Evolutionary conservation across 2,888 invertebrate species (phyloP), one percentile per base, ranked within the genome.

Genomic region (Callimorpha dominula): DNA sequence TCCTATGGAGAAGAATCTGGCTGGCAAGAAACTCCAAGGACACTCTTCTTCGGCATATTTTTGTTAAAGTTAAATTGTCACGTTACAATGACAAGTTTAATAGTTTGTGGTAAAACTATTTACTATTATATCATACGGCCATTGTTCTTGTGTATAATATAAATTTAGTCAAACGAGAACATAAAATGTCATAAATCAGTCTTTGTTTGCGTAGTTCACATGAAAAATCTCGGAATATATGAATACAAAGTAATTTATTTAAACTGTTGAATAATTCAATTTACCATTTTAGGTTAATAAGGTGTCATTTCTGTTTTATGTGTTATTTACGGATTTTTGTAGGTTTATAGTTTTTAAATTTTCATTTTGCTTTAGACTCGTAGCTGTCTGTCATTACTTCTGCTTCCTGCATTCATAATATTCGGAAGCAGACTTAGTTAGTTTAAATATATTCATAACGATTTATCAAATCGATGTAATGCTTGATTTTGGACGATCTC

Each of bases 71-170:
- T n/a, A 31, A 15, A 20, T n/a, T 65, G 42, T 42, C 17, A 15
- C 17, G 15, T 64, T 15, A 17, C 64, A 43, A 40, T 64, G 17
- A 17, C 43, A 20, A 40, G 40, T 62, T 31, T 31, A 31, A 20
- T 12, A 62, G 40, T 40, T 20, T 14, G 40, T 40, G 31, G 62
- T 42, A 64, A 64, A 42, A 63, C 15, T 65, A 43, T 65, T 17
- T 54, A 54, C 54, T 54, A n/a, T 54, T 54, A 54, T 54, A 54
- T 54, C 7, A 54, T 54, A n/a, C 3, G 7, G 12, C 6, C 52
- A 52, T 76, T 49, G 14, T 15, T 74, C 62, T 86, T 0, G 54
- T 54, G 17, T n/a, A n/a, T 54, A 54, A 54, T 54, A 54, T 20
- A 54, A 54, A 11, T 54, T 54, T 11, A 54, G 54, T n/a, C 54